phyloP scores from a whole-genome alignment of 2,888 invertebrate species.

The Tineola bisselliella region DNA sequence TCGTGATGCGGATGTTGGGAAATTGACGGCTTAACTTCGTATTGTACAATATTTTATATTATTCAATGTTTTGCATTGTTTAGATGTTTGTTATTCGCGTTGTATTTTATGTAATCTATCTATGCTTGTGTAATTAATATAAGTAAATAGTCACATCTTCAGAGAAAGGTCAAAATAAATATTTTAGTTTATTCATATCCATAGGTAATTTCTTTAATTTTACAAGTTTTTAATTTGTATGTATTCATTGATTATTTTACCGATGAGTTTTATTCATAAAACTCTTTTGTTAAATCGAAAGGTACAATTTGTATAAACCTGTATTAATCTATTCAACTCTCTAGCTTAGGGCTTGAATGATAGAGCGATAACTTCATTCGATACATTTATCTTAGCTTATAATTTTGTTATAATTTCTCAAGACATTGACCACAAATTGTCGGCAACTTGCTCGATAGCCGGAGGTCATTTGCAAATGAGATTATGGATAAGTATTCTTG shows the following conservation, averaged over 20 bases:
- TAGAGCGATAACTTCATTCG: background rate
- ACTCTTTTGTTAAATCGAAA: no score
- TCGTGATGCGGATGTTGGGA: constrained; percentile 10
- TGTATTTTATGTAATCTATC: no score
- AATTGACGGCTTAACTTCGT: background rate
- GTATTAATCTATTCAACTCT: background rate
- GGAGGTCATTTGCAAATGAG: constrained; percentile 39
- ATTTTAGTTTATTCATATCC: no score
- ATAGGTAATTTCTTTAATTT: no score
- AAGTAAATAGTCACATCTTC: no score
- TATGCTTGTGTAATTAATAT: no score
- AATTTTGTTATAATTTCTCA: background rate
- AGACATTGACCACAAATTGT: constrained; percentile 44
- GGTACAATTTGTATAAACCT: background rate
- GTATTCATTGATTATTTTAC: no score
- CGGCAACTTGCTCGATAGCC: constrained; percentile 35
- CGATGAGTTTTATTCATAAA: no score
- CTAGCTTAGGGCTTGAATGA: background rate
- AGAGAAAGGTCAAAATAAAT: no score
- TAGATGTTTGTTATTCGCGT: background rate
- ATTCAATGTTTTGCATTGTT: background rate
- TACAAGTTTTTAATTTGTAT: no score
- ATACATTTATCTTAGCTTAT: background rate
- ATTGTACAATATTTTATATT: constrained; percentile 1
- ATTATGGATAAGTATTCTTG: constrained; percentile 24